Evolutionary conservation across 2,888 invertebrate species (phyloP).

Genomic region (Lithodes maja): DNA sequence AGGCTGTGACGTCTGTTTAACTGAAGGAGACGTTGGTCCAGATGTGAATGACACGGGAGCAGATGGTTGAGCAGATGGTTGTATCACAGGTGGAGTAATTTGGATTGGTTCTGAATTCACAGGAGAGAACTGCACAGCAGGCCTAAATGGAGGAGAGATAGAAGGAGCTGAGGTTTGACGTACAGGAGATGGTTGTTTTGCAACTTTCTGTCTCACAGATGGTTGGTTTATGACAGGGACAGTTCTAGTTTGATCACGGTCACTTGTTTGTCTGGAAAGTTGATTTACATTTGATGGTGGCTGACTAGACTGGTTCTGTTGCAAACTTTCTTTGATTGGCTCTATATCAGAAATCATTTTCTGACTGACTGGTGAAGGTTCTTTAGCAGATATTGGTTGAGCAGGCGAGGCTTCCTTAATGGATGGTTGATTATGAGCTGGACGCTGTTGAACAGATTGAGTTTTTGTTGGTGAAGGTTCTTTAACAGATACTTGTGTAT

Average conservation of each 20-base stretch:
- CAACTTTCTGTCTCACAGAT: constrained; percentile 16
- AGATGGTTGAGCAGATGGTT: constrained; percentile 26
- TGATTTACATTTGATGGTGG: background rate
- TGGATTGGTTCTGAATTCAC: background rate
- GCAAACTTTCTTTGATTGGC: background rate
- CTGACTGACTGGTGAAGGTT: background rate
- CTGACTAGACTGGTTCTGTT: background rate
- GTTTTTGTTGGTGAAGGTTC: constrained; percentile 30
- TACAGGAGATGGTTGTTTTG: constrained; percentile 35
- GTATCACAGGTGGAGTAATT: constrained; percentile 35
- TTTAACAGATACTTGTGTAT: constrained; percentile 14
- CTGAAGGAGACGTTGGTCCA: constrained; percentile 13
- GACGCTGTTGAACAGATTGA: constrained; percentile 9
- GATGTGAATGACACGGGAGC: background rate
- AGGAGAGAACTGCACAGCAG: background rate
- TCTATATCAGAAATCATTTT: background rate
- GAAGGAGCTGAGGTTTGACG: background rate
- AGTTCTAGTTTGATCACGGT: background rate
- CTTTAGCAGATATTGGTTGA: constrained; percentile 5
- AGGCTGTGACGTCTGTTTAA: background rate
- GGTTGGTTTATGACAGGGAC: background rate
- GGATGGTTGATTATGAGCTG: constrained; percentile 28
- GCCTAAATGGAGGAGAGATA: background rate
- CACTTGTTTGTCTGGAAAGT: background rate
- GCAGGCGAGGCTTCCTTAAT: constrained; percentile 16